Conservation (phyloP, 2,888 invertebrate genomes). For the Acrocera orbiculus region DNA sequence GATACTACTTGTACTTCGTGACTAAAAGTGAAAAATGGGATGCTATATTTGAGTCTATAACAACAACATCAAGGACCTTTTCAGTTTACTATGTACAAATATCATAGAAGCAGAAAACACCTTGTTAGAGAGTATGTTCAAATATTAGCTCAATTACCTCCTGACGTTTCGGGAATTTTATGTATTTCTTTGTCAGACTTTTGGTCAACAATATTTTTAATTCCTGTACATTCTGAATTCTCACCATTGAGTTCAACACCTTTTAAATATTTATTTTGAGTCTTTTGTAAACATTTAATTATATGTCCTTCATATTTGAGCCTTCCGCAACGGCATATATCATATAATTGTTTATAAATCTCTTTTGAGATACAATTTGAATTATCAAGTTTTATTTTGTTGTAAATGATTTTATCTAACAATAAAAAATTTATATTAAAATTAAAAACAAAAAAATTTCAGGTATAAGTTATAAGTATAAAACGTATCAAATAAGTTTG, state of each 20-base stretch:
- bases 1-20: too few relatives aligned
- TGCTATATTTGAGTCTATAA: too few relatives aligned
- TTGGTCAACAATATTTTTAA: conserved; percentile 1
- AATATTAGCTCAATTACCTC: conserved; percentile 16
- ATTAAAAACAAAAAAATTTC: too few relatives aligned
- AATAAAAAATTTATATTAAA: too few relatives aligned
- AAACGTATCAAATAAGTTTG: too few relatives aligned
- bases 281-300: conserved; percentile 25
- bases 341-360: conserved; percentile 22
- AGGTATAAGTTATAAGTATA: too few relatives aligned
- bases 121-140: too few relatives aligned
- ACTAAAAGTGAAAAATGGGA: too few relatives aligned
- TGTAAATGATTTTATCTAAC: too few relatives aligned
- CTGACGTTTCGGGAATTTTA: conserved; percentile 21
- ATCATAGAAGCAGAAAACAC: too few relatives aligned
- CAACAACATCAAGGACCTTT: too few relatives aligned
- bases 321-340: conserved; percentile 26
- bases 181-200: conserved; percentile 1
- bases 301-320: conserved; percentile 20
- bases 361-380: conserved; percentile 23
- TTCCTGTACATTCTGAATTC: conserved; percentile 1
- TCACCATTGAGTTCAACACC: background rate
- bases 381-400: conserved; percentile 22
- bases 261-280: conserved; percentile 16
- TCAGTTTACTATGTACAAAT: too few relatives aligned